A percentile compares a stretch with the other conserved stretches of the same genome.
These are phyloP conservation scores for Drosophila fuyamai DNA, from an alignment of 1,140 invertebrate species.

Conservation along the genomic window DNA sequence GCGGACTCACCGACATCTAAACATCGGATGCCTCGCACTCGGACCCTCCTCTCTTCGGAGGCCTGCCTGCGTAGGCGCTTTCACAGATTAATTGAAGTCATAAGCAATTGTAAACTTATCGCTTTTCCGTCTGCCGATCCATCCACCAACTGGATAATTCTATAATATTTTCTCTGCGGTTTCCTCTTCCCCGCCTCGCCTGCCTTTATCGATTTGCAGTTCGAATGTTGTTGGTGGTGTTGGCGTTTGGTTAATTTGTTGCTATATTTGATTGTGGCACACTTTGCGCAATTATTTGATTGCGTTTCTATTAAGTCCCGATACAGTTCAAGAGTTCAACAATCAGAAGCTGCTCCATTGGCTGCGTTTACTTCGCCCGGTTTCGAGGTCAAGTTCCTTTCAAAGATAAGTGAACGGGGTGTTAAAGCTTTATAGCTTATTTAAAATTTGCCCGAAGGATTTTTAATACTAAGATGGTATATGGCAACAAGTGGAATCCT, in stretches of 20 bases:
- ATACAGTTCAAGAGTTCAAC: constrained; percentile 79
- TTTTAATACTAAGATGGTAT: no score
- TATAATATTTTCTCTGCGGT: constrained; percentile 48
- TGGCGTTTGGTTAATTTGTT: constrained; percentile 78
- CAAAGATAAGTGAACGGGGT: background rate
- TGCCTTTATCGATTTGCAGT: constrained; percentile 46
- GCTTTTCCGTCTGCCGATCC: constrained; percentile 56
- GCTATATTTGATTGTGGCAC: constrained; percentile 82
- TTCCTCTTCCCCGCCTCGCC: constrained; percentile 17
- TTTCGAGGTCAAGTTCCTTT: constrained; percentile 54
- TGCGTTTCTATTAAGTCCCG: constrained; percentile 81
- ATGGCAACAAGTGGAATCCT: no score
- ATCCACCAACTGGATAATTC: constrained; percentile 61
- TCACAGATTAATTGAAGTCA: constrained; percentile 84
- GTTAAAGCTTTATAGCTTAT: no score
- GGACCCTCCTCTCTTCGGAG: background rate
- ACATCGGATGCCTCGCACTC: constrained; percentile 15
- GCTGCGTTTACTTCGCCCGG: constrained; percentile 44
- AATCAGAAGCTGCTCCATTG: constrained; percentile 71
- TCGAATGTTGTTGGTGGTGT: constrained; percentile 55
- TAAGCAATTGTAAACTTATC: constrained; percentile 84
- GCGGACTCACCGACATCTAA: constrained; percentile 23
- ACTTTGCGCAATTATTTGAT: constrained; percentile 82
- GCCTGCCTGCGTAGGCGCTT: constrained; percentile 79
- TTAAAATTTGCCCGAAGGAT: no score